Evolutionary conservation across 2,113 vertebrate genomes (phyloP), one percentile per base, ranked within the genome.

Genomic region (Lasiurus borealis): DNA sequence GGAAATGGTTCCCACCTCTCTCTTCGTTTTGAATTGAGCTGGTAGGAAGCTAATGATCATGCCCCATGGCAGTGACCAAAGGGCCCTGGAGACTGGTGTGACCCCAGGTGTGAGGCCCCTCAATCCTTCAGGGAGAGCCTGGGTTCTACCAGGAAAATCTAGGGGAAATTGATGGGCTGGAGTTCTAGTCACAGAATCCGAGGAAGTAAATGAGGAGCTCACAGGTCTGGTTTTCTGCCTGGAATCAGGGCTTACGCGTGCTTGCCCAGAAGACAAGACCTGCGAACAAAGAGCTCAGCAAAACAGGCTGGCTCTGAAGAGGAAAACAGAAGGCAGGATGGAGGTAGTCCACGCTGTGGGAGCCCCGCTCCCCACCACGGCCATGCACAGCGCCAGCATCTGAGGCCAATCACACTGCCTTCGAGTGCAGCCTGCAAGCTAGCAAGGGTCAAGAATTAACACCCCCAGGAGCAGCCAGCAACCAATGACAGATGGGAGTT

Each of bases 121-220:
- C 27, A 31, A 2, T 44, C 36, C n/a, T 52, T 66, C 50, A 19
- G 68, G 44, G 23, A 81, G 10, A 75, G 19, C 57, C 66, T n/a
- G 44, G 40, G 71, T 31, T 76, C 72, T n/a, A 48, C 66, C 19
- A 68, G 86, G 54, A 44, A 46, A 25, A 27, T 31, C 40, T 66
- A 13, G 10, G 81, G 52, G 10, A 82, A 84, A 90, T 27, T 0
- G 1, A 77, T 0, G 0, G 6, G 8, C 15, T 48, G 50, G 59
- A n/a, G 8, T 52, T 69, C 83, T 46, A 10, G 36, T 23, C 88
- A 52, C 57, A 59, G 46, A 82, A 72, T 36, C 68, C 88, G 18
- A 85, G 71, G 44, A 80, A 29, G 48, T 36, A 46, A 75, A 27
- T 15, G 88, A 95, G 88, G 76, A 83, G 57, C 69, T 81, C 40